Evolutionary conservation across 2,888 invertebrate genomes (phyloP).

Genomic region (Caenorhabditis sp.): DNA sequence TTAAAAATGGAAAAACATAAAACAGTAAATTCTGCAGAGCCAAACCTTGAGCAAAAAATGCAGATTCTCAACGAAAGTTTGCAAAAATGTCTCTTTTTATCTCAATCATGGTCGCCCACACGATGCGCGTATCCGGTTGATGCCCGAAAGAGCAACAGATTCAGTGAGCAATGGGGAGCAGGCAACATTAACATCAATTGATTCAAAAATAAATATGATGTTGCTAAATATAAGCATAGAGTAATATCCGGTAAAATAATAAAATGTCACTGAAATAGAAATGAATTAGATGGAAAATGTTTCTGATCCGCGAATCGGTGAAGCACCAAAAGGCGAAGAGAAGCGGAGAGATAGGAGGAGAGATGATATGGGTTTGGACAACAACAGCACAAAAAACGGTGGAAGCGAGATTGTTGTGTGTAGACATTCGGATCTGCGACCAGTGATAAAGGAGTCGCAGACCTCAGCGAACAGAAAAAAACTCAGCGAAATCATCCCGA

Average conservation of each 20-base stretch:
- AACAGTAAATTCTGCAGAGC: too few species aligned
- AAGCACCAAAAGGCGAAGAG: slow-evolving; percentile 49
- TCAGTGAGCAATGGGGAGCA: background rate
- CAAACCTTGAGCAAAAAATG: too few species aligned
- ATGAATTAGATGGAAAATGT: slow-evolving; percentile 14
- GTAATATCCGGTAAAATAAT: slow-evolving; percentile 28
- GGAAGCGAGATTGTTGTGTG: slow-evolving; percentile 52
- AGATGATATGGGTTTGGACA: slow-evolving; percentile 41
- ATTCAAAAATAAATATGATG: slow-evolving; percentile 41
- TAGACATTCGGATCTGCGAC: slow-evolving; percentile 42
- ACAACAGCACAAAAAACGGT: slow-evolving; percentile 49
- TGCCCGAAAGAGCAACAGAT: slow-evolving; percentile 29
- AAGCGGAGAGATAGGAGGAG: slow-evolving; percentile 25
- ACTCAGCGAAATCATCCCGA: slow-evolving; percentile 52
- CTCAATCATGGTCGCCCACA: slow-evolving; percentile 33
- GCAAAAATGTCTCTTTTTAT: slow-evolving; percentile 32
- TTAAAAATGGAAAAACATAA: too few species aligned
- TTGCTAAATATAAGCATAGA: slow-evolving; percentile 3
- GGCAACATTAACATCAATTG: background rate
- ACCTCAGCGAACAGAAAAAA: slow-evolving; percentile 42
- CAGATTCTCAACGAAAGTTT: too few species aligned
- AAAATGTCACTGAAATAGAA: background rate
- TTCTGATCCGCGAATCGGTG: slow-evolving; percentile 6
- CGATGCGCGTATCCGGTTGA: slow-evolving; percentile 51
- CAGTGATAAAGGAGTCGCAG: slow-evolving; percentile 55